These are phyloP conservation scores for Eumacrocentrus americanus DNA, from an alignment of 2,888 invertebrate species.

Conservation along the genomic window DNA sequence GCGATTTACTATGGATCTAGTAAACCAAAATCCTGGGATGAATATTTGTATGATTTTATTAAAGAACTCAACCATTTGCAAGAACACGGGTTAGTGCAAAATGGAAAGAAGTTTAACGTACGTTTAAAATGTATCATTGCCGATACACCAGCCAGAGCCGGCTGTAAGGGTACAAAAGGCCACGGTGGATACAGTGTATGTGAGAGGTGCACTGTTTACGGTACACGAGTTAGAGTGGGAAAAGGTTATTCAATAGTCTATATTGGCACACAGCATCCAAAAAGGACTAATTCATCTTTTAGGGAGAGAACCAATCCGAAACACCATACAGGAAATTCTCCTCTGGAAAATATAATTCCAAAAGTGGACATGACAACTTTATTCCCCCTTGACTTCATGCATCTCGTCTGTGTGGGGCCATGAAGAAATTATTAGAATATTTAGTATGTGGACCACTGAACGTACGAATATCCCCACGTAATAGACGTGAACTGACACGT, in stretches of 20 bases:
- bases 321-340: not conserved
- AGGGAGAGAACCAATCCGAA: not conserved
- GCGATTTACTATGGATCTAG: conserved; percentile 22
- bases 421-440: conserved; percentile 13
- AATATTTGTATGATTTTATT: conserved; percentile 24
- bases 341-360: not conserved
- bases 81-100: conserved; percentile 3
- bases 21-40: conserved; percentile 15
- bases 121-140: conserved; percentile 19
- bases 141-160: conserved; percentile 25
- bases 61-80: conserved; percentile 19
- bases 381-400: not conserved
- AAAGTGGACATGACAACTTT: not conserved
- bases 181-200: conserved; percentile 19
- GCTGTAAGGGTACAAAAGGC: conserved; percentile 14
- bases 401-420: conserved; percentile 16
- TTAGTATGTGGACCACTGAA: conserved; percentile 9
- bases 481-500: conserved; percentile 1
- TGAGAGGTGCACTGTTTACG: conserved; percentile 19
- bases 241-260: not conserved
- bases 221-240: not conserved
- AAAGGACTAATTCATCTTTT: not conserved
- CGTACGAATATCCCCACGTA: conserved; percentile 6
- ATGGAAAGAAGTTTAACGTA: conserved; percentile 16
- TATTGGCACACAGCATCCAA: not conserved